These are phyloP conservation scores for Anseranas semipalmata DNA, from an alignment of 2,113 vertebrate genomes.

Conservation along the genomic window DNA sequence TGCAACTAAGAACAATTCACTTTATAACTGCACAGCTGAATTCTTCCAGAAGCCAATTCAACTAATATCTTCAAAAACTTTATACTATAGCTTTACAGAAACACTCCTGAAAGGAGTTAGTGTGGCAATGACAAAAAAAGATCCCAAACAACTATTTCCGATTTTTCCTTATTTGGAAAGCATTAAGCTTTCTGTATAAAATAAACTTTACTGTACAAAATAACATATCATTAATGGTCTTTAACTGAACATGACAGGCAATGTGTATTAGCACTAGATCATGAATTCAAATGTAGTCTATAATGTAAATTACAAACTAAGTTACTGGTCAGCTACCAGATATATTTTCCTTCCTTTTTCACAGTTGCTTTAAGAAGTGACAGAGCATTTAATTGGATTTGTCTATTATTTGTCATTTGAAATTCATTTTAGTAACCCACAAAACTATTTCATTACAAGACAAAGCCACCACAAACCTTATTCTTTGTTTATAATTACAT, in stretches of 20 bases:
- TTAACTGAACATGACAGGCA: background rate
- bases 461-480: background rate
- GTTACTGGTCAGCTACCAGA: background rate
- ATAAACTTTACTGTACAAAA: background rate
- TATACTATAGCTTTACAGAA: background rate
- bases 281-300: background rate
- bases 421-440: background rate
- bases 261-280: background rate
- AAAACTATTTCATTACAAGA: background rate
- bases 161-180: background rate
- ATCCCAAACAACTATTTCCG: background rate
- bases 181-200: background rate
- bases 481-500: background rate
- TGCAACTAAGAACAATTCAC: background rate
- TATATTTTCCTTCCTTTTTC: conserved; percentile 1
- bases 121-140: background rate
- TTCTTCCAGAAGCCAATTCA: background rate
- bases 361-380: conserved; percentile 16
- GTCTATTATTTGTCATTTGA: background rate
- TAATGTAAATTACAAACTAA: background rate
- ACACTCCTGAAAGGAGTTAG: background rate
- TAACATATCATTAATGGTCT: background rate
- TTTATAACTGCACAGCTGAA: background rate
- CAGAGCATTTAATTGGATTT: background rate
- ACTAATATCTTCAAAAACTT: background rate